These are phyloP conservation scores for Pachycephala philippinensis DNA, from an alignment of 2,113 vertebrate genomes.

Conservation along the genomic window DNA sequence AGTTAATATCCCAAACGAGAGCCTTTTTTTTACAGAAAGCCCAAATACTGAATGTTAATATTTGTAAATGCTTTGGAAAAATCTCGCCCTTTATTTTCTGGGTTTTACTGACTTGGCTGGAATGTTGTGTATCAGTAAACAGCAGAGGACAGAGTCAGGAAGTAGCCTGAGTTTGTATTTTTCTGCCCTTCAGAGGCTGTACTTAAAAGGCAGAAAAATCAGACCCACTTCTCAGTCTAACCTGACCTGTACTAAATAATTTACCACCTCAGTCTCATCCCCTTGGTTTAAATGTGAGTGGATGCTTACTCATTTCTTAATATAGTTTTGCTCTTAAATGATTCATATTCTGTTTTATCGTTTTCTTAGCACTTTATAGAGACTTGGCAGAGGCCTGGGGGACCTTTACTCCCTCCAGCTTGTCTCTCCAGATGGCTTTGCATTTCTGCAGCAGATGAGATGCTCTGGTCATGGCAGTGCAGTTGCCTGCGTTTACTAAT, in stretches of 20 bases:
- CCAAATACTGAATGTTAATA: not conserved
- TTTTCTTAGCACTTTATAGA: not conserved
- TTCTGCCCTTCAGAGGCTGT: not conserved
- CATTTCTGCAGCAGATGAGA: conserved; percentile 12
- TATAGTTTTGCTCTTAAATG: conserved; percentile 40
- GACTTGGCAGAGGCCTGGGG: conserved; percentile 20
- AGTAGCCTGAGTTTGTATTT: not conserved
- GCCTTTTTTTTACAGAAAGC: not conserved
- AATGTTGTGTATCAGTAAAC: not conserved
- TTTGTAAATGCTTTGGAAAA: not conserved
- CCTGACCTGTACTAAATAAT: not conserved
- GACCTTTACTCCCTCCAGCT: conserved; percentile 37
- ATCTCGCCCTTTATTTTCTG: not conserved
- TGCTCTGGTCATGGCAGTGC: conserved; percentile 11
- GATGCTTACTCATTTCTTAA: conserved; percentile 13
- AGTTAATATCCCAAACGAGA: not conserved
- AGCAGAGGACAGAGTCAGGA: not conserved
- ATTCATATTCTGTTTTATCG: not conserved
- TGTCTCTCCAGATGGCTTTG: conserved; percentile 58
- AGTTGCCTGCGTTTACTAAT: not conserved
- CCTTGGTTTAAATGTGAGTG: not conserved
- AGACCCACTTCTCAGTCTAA: not conserved
- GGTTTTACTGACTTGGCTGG: not conserved
- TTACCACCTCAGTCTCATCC: not conserved
- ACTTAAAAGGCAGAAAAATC: not conserved